phyloP scores from a whole-genome alignment of 1,140 invertebrate species.

The Tetraneura akinire region DNA sequence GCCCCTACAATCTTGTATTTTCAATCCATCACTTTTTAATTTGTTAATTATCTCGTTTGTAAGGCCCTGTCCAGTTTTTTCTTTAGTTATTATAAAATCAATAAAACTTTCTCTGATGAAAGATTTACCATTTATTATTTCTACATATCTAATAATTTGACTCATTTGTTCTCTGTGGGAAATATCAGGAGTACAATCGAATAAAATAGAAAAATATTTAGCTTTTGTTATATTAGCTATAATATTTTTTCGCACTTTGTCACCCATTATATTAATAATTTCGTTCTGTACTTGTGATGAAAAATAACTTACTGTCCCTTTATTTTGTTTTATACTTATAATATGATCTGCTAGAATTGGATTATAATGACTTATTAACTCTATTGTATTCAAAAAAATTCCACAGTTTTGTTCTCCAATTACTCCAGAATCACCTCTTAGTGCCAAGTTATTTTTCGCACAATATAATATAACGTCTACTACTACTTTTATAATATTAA shows the following conservation, averaged over 20 bases:
- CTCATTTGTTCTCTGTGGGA: constrained; percentile 51
- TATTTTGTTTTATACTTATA: neutral
- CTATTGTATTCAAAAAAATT: constrained; percentile 16
- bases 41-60: neutral
- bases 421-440: neutral
- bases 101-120: neutral
- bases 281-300: constrained; percentile 2
- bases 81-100: neutral
- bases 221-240: constrained; percentile 48
- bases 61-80: constrained; percentile 13
- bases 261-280: neutral
- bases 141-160: neutral
- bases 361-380: constrained; percentile 24
- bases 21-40: constrained; percentile 24
- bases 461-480: constrained; percentile 14
- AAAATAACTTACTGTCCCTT: neutral
- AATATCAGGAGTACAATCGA: constrained; percentile 52
- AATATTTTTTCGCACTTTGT: neutral
- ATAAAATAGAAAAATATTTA: constrained; percentile 54
- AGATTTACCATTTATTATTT: neutral
- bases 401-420: constrained; percentile 8
- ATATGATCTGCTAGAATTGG: constrained; percentile 18
- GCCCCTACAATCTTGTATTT: constrained; percentile 51
- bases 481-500: neutral
- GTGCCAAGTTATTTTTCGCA: neutral